These are phyloP conservation scores for Aviceda subcristata DNA, from an alignment of 2,113 vertebrate species.

Conservation along the genomic window DNA sequence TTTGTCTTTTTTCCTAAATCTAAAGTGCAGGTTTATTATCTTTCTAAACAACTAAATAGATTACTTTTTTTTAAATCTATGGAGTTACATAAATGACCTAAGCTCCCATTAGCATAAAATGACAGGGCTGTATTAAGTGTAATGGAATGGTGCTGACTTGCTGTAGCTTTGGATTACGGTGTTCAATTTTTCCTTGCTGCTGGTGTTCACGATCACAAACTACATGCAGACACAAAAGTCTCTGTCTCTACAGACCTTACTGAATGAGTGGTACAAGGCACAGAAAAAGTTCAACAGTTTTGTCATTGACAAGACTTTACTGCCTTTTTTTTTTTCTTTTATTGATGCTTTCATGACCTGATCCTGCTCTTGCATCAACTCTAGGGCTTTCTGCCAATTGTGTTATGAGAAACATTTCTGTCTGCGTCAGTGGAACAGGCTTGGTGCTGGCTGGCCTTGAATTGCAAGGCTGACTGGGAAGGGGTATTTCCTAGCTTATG, in stretches of 20 bases:
- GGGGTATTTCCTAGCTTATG: slow-evolving; percentile 4
- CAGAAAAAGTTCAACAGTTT: background rate
- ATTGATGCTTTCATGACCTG: background rate
- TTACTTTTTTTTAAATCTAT: background rate
- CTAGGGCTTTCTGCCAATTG: background rate
- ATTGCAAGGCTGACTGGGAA: background rate
- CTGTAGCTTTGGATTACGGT: background rate
- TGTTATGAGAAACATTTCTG: background rate
- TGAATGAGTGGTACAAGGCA: background rate
- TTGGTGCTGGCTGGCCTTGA: background rate
- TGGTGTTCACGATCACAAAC: background rate
- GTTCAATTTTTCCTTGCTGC: background rate
- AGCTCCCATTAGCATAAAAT: background rate
- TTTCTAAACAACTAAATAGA: background rate
- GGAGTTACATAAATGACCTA: background rate
- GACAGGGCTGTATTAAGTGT: background rate
- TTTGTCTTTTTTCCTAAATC: background rate
- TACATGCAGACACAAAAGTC: background rate
- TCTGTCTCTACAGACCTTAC: background rate
- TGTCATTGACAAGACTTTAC: background rate
- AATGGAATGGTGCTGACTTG: background rate
- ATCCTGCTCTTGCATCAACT: background rate
- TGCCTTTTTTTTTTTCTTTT: background rate
- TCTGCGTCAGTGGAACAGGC: background rate
- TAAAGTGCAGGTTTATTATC: background rate